Percentiles rank a stretch among this genome's conserved stretches.
Evolutionary conservation across 2,113 vertebrate species (phyloP).

Genomic region (Mugil cephalus): DNA sequence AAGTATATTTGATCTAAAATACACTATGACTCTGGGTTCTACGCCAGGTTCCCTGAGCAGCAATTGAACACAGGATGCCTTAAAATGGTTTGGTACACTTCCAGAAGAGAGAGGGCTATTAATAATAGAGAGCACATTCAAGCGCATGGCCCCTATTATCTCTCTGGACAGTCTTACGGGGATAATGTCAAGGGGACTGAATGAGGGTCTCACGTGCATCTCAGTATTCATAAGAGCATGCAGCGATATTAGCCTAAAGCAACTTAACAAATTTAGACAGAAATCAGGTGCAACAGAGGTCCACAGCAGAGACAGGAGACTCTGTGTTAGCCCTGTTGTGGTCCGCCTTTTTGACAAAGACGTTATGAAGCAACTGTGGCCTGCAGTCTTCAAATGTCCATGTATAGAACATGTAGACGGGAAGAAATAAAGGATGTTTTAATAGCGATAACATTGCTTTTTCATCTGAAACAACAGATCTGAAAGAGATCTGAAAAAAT

Average conservation of each 20-base stretch:
- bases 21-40: slow-evolving; percentile 1
- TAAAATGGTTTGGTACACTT: slow-evolving; percentile 44
- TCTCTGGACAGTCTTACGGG: slow-evolving; percentile 49
- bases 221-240: slow-evolving; percentile 52
- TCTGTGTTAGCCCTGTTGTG: not conserved
- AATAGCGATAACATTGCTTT: too few relatives aligned
- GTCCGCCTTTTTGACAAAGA: slow-evolving; percentile 1
- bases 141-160: slow-evolving; percentile 60
- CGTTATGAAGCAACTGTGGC: not conserved
- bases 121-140: slow-evolving; percentile 53
- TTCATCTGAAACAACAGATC: too few relatives aligned
- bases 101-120: slow-evolving; percentile 42
- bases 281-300: slow-evolving; percentile 22
- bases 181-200: slow-evolving; percentile 51
- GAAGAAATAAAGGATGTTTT: too few relatives aligned
- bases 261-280: slow-evolving; percentile 40
- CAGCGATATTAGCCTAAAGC: slow-evolving; percentile 40
- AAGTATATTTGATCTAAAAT: not conserved
- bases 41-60: slow-evolving; percentile 24
- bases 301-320: slow-evolving; percentile 9
- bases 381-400: not conserved
- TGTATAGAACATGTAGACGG: too few relatives aligned
- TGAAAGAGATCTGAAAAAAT: too few relatives aligned
- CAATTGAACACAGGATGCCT: slow-evolving; percentile 35
- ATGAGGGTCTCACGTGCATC: slow-evolving; percentile 36